Evolutionary conservation across 2,113 vertebrate genomes (phyloP), one percentile per base, ranked within the genome.

Genomic region (Melozone crissalis): DNA sequence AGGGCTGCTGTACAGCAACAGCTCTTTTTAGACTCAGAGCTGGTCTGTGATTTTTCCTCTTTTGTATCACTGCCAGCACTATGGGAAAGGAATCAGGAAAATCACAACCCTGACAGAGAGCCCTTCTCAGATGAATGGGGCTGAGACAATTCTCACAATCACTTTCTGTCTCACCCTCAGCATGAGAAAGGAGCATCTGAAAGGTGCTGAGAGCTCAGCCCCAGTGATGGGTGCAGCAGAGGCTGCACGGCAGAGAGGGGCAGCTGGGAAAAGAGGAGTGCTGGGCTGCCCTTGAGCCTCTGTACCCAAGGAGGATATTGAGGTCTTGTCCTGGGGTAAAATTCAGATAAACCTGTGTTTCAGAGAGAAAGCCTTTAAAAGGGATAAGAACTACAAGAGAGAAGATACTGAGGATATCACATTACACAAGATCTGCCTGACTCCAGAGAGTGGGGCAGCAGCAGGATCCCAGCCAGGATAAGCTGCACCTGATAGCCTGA

Each of bases 11-110:
- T 77, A 69, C 73, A 88, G 44, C 54, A 74, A 67, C 73, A 43
- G 20, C 41, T 67, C 65, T 49, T 91, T 84, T 81, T 75, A 47
- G 47, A 66, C 43, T n/a, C 49, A 2, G 55, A 78, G 57, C 26
- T 75, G 84, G 68, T 58, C 71, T 69, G 76, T 35, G 41, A 1
- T 37, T 73, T 92, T 82, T 86, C 21, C 26, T 18, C 58, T 86
- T 91, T 67, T 90, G 49, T 87, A 52, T 77, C 61, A 31, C 52
- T 63, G 58, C 63, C 94, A 93, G 43, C 1, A 0, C 47, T 61
- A 35, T 46, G 79, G 76, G 54, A 93, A 94, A 89, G 12, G 58
- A 92, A 83, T 82, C 84, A 52, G 55, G 63, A 82, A 88, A 95
- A 93, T 79, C 71, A 93, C 75, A 82, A 9, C 43, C 43, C 81